Evolutionary conservation across 2,797 vertebrate genomes (phyloP).

Genomic region (Girardinus metallicus): DNA sequence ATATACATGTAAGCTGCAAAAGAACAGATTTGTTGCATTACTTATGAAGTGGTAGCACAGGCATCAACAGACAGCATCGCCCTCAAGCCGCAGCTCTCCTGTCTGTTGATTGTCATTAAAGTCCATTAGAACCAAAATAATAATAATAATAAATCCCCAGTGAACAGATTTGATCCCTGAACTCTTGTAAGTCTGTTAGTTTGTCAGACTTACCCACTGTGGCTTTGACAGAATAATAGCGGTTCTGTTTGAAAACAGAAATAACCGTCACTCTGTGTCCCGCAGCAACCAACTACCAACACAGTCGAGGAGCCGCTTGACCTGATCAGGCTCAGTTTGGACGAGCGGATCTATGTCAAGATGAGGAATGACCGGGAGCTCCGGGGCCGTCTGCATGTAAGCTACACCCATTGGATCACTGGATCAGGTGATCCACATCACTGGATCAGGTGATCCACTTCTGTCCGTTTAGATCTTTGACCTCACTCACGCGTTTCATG

Average conservation of each 20-base stretch:
- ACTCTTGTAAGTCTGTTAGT: neutral
- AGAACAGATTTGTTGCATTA: neutral
- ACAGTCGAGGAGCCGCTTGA: constrained; percentile 97
- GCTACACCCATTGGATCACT: constrained; percentile 23
- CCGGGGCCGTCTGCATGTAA: constrained; percentile 92
- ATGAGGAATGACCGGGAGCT: constrained; percentile 98
- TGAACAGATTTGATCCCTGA: neutral
- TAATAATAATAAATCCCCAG: neutral
- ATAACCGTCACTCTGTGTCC: neutral
- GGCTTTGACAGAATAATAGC: neutral
- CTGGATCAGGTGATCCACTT: neutral
- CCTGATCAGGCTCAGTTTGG: constrained; percentile 95
- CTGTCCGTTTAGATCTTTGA: neutral
- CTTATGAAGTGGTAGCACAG: neutral
- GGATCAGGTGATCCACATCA: neutral
- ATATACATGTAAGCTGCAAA: neutral
- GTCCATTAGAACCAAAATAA: neutral
- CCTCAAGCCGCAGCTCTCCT: neutral
- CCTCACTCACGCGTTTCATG: neutral
- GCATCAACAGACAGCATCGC: neutral
- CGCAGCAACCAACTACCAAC: constrained; percentile 92
- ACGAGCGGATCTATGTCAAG: constrained; percentile 98
- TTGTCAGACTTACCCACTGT: no score
- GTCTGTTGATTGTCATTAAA: neutral
- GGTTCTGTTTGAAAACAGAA: neutral